Base-by-base conservation (phyloP, 2,888 invertebrate genomes). In the Callosobruchus maculatus region DNA sequence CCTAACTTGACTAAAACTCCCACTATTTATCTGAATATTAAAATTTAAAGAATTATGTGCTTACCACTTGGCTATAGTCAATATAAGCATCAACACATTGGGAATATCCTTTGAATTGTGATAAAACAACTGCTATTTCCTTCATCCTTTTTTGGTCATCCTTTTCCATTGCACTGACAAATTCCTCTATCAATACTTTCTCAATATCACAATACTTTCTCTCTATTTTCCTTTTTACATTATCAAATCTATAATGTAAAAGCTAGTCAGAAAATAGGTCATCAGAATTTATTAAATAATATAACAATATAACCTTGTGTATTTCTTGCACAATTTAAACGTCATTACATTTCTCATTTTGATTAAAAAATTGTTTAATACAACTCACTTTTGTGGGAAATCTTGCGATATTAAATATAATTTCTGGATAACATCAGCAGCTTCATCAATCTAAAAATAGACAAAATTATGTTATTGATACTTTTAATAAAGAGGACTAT, bases 381-480 rank as follows among this genome's bases (percentile, higher is more conserved):
- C 7, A 26, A 26, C 85, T 85, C 87, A 91, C 91, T 95, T 96
- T 75, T 94, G 94, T 0, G 97, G 97, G 68, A 98, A 88, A 88
- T 99, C 99, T 89, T 98, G 97, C 0, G 98, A 94, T 80, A 99
- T 97, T 21, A 97, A 92, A 85, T 97, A 94, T 0, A 99, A 89
- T 86, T 99, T 99, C 87, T 99, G 97, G 81, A 99, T 98, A 3
- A 99, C 93, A 88, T 99, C 98, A 13, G 99, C 99, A 21, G 98
- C 97, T 88, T 98, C 96, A 85, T 95, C 94, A 67, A 99, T 88
- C 94, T 96, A 84, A 72, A 88, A 88, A 72, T 49, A 7, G n/a
- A 1, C 21, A 73, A 31, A 67, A 20, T 20, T n/a, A n/a, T n/a
- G n/a, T n/a, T n/a, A n/a, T n/a, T n/a, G n/a, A n/a, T n/a, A n/a